Base-by-base conservation (phyloP, 1,140 invertebrate species). In the Odontomachus brunneus region DNA sequence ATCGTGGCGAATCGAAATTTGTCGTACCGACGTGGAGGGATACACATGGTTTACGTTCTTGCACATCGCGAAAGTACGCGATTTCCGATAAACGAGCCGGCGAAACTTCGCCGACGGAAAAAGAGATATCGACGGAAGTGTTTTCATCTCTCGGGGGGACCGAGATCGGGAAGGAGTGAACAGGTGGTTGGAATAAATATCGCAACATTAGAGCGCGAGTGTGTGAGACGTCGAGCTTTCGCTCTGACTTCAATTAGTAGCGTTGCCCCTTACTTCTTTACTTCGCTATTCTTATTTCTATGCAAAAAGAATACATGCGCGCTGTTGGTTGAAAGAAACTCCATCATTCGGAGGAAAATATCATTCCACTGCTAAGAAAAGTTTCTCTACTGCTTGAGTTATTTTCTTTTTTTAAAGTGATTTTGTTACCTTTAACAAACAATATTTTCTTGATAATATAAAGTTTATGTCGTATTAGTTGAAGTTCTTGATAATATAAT, bases 141-240 rank as follows among this genome's bases (percentile, higher is more conserved):
- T 55, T 84, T 86, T 26, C 17, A 69, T 80, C 71, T 11, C 65
- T 74, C 12, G 17, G 24, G 53, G 51, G 69, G 82, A 57, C 71
- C 29, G 62, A 33, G 62, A 78, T 62, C 29, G 60, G 73, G 53
- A 81, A 57, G 63, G 63, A 76, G 48, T 53, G 72, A 87, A 86
- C 86, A 84, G 84, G 82, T 88, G 86, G 86, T 84, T 60, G 71
- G 51, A 86, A 88, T 60, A 87, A 88, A 88, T 59, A 66, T 51
- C 49, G 29, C 66, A 69, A 72, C 55, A 24, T 83, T 66, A 26
- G 11, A 82, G 12, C 44, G 15, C 22, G 26, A 9, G n/a, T 49
- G 63, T 55, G n/a, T n/a, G n/a, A n/a, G 59, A 24, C 22, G 62
- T 82, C 51, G 53, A 12, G 38, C 22, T 72, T 74, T 62, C 57